A percentile compares a stretch with the other conserved stretches of the same genome.
Conservation (phyloP, 1,140 invertebrate species). For the Lysiphlebus fabarum region DNA sequence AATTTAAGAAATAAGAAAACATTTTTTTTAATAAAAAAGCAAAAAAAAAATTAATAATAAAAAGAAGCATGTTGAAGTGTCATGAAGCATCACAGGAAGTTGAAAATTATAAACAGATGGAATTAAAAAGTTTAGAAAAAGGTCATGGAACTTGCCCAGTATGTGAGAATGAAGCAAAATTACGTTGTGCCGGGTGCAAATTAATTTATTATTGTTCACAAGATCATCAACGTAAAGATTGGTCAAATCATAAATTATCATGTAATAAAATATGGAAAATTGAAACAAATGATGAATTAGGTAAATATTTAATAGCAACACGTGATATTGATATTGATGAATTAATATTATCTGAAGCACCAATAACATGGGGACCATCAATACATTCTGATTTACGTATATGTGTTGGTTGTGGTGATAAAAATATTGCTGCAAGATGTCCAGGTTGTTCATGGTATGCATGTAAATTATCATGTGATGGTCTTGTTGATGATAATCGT, state of each 20-base stretch:
- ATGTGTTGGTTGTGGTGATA: slow-evolving; percentile 43
- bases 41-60: too few relatives aligned
- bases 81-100: too few relatives aligned
- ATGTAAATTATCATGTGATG: slow-evolving; percentile 62
- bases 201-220: slow-evolving; percentile 65
- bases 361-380: slow-evolving; percentile 69
- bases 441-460: slow-evolving; percentile 68
- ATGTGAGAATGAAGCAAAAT: slow-evolving; percentile 56
- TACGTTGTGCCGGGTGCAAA: slow-evolving; percentile 66
- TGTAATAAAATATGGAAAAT: slow-evolving; percentile 61
- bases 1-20: too few relatives aligned
- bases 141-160: slow-evolving; percentile 52
- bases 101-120: too few relatives aligned
- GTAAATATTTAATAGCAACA: slow-evolving; percentile 66
- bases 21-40: too few relatives aligned
- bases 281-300: slow-evolving; percentile 54
- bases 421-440: slow-evolving; percentile 45
- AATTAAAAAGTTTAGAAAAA: slow-evolving; percentile 1
- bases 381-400: slow-evolving; percentile 55
- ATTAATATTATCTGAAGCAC: slow-evolving; percentile 64
- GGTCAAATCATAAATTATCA: slow-evolving; percentile 63
- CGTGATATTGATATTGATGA: slow-evolving; percentile 66
- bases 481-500: slow-evolving; percentile 60
- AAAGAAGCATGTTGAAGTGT: too few relatives aligned
- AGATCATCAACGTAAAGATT: slow-evolving; percentile 69